A percentile compares a stretch with the other conserved stretches of the same genome.
These are phyloP conservation scores for Drosophila rufa DNA, from an alignment of 1,140 invertebrate genomes.

Conservation along the genomic window DNA sequence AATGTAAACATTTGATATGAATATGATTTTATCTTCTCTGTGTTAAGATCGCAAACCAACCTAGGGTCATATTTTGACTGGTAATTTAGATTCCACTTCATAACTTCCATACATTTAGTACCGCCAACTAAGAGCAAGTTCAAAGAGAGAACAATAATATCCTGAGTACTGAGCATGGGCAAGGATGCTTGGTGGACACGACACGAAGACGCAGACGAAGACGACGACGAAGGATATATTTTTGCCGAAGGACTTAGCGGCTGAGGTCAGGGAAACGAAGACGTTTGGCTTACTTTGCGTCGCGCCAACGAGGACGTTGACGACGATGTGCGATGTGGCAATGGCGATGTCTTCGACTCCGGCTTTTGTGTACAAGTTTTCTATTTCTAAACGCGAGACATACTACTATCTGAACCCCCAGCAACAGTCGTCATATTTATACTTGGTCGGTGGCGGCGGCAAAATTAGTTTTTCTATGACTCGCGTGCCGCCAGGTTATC, in stretches of 20 bases:
- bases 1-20: background rate
- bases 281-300: slow-evolving; percentile 76
- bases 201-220: slow-evolving; percentile 39
- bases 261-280: slow-evolving; percentile 55
- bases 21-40: background rate
- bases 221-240: slow-evolving; percentile 10
- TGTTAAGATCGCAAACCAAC: background rate
- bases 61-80: too few species aligned
- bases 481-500: slow-evolving; percentile 74
- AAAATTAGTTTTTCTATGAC: slow-evolving; percentile 83
- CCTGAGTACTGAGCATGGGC: slow-evolving; percentile 4
- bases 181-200: slow-evolving; percentile 29
- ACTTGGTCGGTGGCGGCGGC: slow-evolving; percentile 71
- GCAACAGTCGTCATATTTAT: slow-evolving; percentile 81
- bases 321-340: slow-evolving; percentile 27
- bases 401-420: slow-evolving; percentile 59
- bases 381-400: slow-evolving; percentile 77
- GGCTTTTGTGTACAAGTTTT: slow-evolving; percentile 69
- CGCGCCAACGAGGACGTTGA: slow-evolving; percentile 35
- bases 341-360: slow-evolving; percentile 42
- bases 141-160: slow-evolving; percentile 49
- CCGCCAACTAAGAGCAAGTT: slow-evolving; percentile 42
- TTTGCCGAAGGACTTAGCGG: slow-evolving; percentile 34
- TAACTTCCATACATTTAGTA: background rate
- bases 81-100: background rate